These are phyloP conservation scores for Solea senegalensis DNA, from an alignment of 2,113 vertebrate genomes.

Conservation along the genomic window DNA sequence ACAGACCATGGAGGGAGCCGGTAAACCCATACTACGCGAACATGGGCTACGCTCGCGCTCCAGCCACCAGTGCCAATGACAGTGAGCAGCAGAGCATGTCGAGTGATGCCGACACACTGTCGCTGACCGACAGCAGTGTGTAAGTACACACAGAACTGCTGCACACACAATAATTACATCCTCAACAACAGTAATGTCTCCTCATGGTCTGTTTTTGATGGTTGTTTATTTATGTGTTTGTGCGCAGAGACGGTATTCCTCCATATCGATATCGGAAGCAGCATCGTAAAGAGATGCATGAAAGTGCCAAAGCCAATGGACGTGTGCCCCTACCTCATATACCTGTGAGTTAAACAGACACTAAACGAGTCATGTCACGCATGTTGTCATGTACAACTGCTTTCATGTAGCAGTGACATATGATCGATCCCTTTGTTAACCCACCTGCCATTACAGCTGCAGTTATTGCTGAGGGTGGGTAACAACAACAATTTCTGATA, in stretches of 20 bases:
- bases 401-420: too few species aligned
- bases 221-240: slow-evolving; percentile 10
- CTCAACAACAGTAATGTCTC: neutral
- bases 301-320: slow-evolving; percentile 98
- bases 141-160: slow-evolving; percentile 77
- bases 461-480: too few species aligned
- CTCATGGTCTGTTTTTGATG: slow-evolving; percentile 1
- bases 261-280: slow-evolving; percentile 94
- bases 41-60: slow-evolving; percentile 93
- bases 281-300: slow-evolving; percentile 97
- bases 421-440: too few species aligned
- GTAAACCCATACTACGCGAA: slow-evolving; percentile 95
- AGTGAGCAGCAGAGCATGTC: slow-evolving; percentile 99
- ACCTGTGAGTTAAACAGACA: slow-evolving; percentile 88
- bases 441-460: too few species aligned
- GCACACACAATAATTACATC: neutral
- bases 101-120: slow-evolving; percentile 96
- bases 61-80: slow-evolving; percentile 96
- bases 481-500: too few species aligned
- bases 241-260: slow-evolving; percentile 91
- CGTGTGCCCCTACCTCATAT: slow-evolving; percentile 98
- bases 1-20: slow-evolving; percentile 90
- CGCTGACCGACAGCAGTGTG: slow-evolving; percentile 94
- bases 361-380: neutral
- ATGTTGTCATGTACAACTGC: too few species aligned